Conservation (phyloP, 35 echinoderm and acorn worm genomes). For the Patiria miniata region DNA sequence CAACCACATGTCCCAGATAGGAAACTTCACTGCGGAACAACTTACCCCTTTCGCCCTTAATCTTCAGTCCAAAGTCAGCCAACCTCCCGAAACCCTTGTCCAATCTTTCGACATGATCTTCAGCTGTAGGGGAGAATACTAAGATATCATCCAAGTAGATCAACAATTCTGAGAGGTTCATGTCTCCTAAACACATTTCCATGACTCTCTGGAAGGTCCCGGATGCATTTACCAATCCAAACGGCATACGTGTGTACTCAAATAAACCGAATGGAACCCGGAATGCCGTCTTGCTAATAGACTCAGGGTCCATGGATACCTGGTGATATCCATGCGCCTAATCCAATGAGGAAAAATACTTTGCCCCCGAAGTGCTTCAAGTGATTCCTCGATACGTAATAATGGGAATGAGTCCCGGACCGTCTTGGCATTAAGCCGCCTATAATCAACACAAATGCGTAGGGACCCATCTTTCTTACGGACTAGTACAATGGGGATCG, state of each 20-base stretch:
- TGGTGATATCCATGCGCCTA: conserved; percentile 65
- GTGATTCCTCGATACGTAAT: conserved; percentile 49
- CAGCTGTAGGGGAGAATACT: conserved; percentile 37
- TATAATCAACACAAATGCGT: conserved; percentile 53
- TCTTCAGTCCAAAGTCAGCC: conserved; percentile 26
- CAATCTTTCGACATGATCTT: conserved; percentile 25
- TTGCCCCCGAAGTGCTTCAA: conserved; percentile 60
- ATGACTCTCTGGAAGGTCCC: conserved; percentile 49
- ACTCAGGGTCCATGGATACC: conserved; percentile 45
- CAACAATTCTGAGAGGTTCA: background rate
- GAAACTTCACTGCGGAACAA: conserved; percentile 26
- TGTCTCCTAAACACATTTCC: conserved; percentile 28
- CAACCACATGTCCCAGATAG: conserved; percentile 58
- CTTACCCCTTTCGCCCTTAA: conserved; percentile 56
- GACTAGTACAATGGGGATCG: conserved; percentile 46
- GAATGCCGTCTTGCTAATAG: conserved; percentile 50
- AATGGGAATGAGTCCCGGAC: conserved; percentile 60
- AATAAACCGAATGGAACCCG: conserved; percentile 61
- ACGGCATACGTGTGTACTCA: conserved; percentile 57
- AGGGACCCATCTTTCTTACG: conserved; percentile 51
- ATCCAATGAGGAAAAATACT: conserved; percentile 60
- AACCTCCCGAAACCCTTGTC: conserved; percentile 46
- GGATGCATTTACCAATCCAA: conserved; percentile 48
- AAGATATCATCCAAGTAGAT: conserved; percentile 47
- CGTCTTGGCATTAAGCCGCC: conserved; percentile 36